Evolutionary conservation across 2,113 vertebrate genomes (phyloP).

Genomic region (Pterocles gutturalis): DNA sequence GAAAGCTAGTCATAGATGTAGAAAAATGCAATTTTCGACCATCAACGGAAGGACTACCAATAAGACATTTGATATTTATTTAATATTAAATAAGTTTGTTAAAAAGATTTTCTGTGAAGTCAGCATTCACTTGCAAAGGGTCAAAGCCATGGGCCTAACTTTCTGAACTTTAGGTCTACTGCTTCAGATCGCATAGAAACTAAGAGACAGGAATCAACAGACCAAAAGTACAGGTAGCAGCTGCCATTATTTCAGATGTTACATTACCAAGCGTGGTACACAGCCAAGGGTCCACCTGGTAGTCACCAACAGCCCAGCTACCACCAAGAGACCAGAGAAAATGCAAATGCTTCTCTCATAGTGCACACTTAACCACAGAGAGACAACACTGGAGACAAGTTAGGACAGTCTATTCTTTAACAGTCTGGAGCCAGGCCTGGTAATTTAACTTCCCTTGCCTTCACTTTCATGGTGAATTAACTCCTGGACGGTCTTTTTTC

Average conservation of each 20-base stretch:
- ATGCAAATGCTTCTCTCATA: rapidly evolving
- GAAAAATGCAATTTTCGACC: background rate
- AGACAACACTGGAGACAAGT: rapidly evolving
- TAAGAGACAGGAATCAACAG: rapidly evolving
- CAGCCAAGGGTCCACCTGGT: rapidly evolving
- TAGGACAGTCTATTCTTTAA: background rate
- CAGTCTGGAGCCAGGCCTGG: background rate
- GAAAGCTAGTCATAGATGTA: background rate
- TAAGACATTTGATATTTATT: background rate
- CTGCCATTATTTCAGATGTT: rapidly evolving
- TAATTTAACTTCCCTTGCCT: background rate
- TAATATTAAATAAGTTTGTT: background rate
- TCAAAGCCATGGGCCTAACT: background rate
- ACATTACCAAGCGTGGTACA: rapidly evolving
- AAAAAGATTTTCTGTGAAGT: background rate
- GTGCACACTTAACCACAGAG: rapidly evolving
- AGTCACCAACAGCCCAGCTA: rapidly evolving
- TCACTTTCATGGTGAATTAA: rapidly evolving
- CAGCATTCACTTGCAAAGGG: background rate
- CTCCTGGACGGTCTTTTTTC: rapidly evolving
- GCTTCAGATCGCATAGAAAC: background rate
- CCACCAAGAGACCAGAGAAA: background rate
- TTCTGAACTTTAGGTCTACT: background rate
- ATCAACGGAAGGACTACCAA: background rate
- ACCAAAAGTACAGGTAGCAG: rapidly evolving